A percentile compares a stretch with the other conserved stretches of the same genome.
Conservation (phyloP, 2,113 vertebrate genomes). For the Mormoops blainvillei region DNA sequence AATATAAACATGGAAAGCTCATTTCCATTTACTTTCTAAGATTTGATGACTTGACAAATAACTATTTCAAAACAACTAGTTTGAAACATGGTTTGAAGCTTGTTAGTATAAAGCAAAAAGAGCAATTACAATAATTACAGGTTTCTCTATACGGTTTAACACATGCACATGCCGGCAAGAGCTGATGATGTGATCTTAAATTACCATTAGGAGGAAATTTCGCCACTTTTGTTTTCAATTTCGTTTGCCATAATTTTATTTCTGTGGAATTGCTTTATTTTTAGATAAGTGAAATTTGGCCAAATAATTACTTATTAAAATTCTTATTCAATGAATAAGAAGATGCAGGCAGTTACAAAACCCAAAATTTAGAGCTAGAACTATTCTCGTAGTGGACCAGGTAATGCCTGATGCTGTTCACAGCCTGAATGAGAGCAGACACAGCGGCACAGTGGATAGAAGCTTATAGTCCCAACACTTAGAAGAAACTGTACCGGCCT, state of each 20-base stretch:
- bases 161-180: constrained; percentile 70
- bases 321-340: neutral
- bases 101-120: constrained; percentile 80
- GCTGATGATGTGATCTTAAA: constrained; percentile 71
- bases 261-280: constrained; percentile 44
- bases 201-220: constrained; percentile 75
- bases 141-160: constrained; percentile 79
- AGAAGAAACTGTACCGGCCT: constrained; percentile 28
- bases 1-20: constrained; percentile 72
- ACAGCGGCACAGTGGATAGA: neutral
- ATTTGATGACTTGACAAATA: constrained; percentile 80
- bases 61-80: constrained; percentile 78
- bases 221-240: constrained; percentile 75
- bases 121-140: constrained; percentile 83
- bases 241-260: constrained; percentile 64
- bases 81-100: constrained; percentile 74
- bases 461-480: neutral
- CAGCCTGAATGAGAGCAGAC: neutral
- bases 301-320: constrained; percentile 67
- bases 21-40: constrained; percentile 69
- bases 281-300: neutral
- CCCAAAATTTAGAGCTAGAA: neutral
- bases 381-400: neutral
- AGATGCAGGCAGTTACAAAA: neutral
- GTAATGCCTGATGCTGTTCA: neutral